phyloP scores from a whole-genome alignment of 2,888 invertebrate genomes.

The Meteorus cinctellus region DNA sequence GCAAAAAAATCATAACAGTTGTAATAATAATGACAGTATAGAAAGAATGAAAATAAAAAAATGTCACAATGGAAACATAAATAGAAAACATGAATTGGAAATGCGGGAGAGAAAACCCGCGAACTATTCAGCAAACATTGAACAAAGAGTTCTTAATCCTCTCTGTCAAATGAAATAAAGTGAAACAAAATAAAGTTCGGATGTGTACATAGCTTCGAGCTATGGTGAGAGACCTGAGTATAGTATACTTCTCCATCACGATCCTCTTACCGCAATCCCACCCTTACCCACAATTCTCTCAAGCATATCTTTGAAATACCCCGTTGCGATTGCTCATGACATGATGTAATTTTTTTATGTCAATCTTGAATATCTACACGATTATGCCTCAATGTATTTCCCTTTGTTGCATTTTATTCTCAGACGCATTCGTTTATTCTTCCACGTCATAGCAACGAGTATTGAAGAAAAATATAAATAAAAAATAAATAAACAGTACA shows the following conservation, averaged over 20 bases:
- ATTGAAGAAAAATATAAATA: background rate
- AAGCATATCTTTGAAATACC: background rate
- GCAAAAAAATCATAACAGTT: background rate
- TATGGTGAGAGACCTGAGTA: background rate
- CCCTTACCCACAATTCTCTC: background rate
- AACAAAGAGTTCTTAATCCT: slow-evolving; percentile 7
- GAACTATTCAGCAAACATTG: background rate
- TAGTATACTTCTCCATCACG: background rate
- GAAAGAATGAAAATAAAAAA: background rate
- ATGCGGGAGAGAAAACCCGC: background rate
- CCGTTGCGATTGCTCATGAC: background rate
- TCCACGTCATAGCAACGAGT: background rate
- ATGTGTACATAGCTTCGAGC: background rate
- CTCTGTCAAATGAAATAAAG: background rate
- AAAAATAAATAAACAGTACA: background rate
- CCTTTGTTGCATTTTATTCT: background rate
- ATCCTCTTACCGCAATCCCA: background rate
- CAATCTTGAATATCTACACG: background rate
- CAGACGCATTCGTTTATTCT: background rate
- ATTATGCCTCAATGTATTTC: background rate
- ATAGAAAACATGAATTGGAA: slow-evolving; percentile 2
- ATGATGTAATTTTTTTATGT: background rate
- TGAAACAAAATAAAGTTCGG: background rate
- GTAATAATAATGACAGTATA: background rate
- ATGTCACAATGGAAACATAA: background rate